Percentiles rank a stretch among this genome's conserved stretches.
These are phyloP conservation scores for Chorisops tibialis DNA, from an alignment of 2,888 invertebrate genomes.

Conservation along the genomic window DNA sequence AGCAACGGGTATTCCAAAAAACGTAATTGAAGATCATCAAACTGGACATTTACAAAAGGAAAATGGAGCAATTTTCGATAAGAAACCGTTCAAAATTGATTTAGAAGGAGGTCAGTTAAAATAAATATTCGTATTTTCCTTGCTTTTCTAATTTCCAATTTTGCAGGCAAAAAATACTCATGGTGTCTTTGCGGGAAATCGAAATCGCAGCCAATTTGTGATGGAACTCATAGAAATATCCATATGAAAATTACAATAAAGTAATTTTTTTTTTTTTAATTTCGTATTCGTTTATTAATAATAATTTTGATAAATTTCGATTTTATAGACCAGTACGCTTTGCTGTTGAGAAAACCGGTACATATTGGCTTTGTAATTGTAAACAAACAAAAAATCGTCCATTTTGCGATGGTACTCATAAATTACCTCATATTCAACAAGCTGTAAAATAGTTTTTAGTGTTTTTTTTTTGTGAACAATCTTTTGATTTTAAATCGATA, in stretches of 20 bases:
- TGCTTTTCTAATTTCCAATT: slow-evolving; percentile 31
- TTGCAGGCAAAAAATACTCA: slow-evolving; percentile 66
- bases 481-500: no score
- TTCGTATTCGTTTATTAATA: background rate
- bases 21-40: slow-evolving; percentile 60
- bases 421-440: slow-evolving; percentile 65
- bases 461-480: no score
- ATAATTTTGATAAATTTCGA: slow-evolving; percentile 32
- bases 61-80: slow-evolving; percentile 80
- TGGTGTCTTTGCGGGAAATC: slow-evolving; percentile 97
- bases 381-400: slow-evolving; percentile 92
- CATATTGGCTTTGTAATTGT: slow-evolving; percentile 97
- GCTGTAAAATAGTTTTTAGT: slow-evolving; percentile 52
- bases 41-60: slow-evolving; percentile 62
- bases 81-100: slow-evolving; percentile 78
- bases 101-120: slow-evolving; percentile 60
- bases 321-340: slow-evolving; percentile 73
- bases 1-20: slow-evolving; percentile 62
- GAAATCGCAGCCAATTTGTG: slow-evolving; percentile 89
- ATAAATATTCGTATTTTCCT: background rate
- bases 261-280: slow-evolving; percentile 45
- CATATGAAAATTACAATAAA: slow-evolving; percentile 70
- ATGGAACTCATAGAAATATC: slow-evolving; percentile 81
- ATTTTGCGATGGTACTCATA: slow-evolving; percentile 96
- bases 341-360: slow-evolving; percentile 78